Conservation (phyloP, 2,797 vertebrate genomes). For the Prunella strophiata region DNA sequence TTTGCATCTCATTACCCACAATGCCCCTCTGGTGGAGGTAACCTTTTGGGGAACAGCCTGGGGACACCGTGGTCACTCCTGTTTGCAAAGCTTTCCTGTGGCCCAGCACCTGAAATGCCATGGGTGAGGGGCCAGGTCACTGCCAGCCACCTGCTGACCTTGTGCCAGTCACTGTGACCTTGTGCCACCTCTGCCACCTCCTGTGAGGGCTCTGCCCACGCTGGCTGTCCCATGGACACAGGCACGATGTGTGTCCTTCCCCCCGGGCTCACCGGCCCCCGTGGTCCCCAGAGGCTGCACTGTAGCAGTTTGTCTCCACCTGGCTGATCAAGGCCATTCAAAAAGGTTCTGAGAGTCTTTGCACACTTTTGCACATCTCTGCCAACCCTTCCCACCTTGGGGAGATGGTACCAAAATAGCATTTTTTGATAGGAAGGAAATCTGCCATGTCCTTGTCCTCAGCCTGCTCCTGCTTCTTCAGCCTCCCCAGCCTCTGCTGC, state of each 20-base stretch:
- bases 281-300: accelerated
- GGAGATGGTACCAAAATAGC: neutral
- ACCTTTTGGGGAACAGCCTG: constrained; percentile 43
- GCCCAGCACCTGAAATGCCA: accelerated
- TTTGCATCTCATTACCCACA: constrained; percentile 86
- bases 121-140: neutral
- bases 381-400: neutral
- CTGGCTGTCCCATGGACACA: accelerated
- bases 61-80: neutral
- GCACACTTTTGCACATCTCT: neutral
- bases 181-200: neutral
- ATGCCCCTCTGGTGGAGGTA: constrained; percentile 59
- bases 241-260: accelerated
- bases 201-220: accelerated
- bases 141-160: neutral
- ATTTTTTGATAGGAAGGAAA: neutral
- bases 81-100: neutral
- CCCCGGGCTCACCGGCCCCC: accelerated
- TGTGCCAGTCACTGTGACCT: accelerated
- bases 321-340: accelerated
- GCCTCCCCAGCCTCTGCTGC: neutral
- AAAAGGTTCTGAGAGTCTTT: neutral
- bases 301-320: neutral
- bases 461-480: neutral
- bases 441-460: neutral